Conservation (phyloP, 2,113 vertebrate genomes). For the Cephalopholis sonnerati region DNA sequence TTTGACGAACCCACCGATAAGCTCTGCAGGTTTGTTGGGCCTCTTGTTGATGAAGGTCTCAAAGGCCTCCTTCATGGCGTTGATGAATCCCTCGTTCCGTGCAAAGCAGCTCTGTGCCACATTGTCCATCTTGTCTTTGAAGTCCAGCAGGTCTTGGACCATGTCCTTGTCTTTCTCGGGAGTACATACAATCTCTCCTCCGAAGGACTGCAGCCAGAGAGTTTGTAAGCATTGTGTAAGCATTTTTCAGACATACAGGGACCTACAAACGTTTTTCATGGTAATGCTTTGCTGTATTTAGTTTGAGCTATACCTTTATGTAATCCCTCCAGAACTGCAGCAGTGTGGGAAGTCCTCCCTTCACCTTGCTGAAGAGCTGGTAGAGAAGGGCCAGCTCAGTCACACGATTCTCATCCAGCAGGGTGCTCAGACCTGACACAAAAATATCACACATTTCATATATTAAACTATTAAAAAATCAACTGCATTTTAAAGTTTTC, state of each 20-base stretch:
- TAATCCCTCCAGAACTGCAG: conserved; percentile 98
- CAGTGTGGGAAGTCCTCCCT: conserved; percentile 94
- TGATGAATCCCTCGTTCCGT: conserved; percentile 97
- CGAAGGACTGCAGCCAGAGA: conserved; percentile 89
- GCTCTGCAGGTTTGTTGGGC: conserved; percentile 98
- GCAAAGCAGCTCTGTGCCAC: conserved; percentile 96
- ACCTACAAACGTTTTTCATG: not conserved
- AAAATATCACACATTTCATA: not conserved
- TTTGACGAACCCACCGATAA: conserved; percentile 88
- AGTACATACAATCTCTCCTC: conserved; percentile 98
- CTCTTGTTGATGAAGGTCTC: conserved; percentile 99
- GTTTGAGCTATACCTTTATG: conserved; percentile 89
- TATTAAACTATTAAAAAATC: not conserved
- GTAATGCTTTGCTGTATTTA: not conserved
- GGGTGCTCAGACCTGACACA: conserved; percentile 90
- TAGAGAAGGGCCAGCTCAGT: conserved; percentile 95
- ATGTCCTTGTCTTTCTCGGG: conserved; percentile 99
- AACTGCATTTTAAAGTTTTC: not conserved
- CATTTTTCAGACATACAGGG: not conserved
- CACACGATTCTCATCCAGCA: conserved; percentile 96
- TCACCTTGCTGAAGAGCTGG: conserved; percentile 96
- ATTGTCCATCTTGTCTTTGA: conserved; percentile 99
- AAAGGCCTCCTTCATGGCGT: conserved; percentile 99
- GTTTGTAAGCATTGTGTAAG: not conserved
- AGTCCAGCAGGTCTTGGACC: conserved; percentile 98